Base-by-base conservation (phyloP, 1,140 invertebrate genomes). In the Hyles vespertilio region DNA sequence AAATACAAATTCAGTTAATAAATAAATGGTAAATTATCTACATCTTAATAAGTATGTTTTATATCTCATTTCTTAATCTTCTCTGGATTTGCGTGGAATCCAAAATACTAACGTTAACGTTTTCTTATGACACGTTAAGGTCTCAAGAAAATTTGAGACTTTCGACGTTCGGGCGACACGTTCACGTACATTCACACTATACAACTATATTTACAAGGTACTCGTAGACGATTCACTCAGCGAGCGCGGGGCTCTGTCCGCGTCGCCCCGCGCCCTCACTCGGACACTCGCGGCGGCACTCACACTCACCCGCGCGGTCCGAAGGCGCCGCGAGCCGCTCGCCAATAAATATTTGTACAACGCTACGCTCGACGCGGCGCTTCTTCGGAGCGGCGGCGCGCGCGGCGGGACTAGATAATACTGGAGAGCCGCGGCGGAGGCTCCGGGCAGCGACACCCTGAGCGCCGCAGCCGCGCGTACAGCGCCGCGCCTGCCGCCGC, bases 401-500 rank as follows among this genome's bases (percentile, higher is more conserved):
- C 61, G 68, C 70, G 74, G 76, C 84, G 82, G 79, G 88, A 89
- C 88, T 89, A 89, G 87, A 89, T 90, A 90, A 90, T 90, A 90
- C 87, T 89, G 87, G 84, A 84, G 78, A 77, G 79, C 75, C 74
- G 75, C 73, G 78, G 78, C 78, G 74, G 77, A 64, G 76, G 80
- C 71, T 84, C 74, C 77, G 91, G 85, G 81, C 91, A 92, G 68
- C 89, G 91, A 83, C 91, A 91, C 63, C 92, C 86, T 81, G 90
- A 58, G 74, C 95, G 95, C 68, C 94, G 92, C 52, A 92, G 91
- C 63, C 93, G 91, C 61, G 95, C 94, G 89, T 98, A 97, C 72
- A 94, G 94, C 66, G 92, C 91, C 81, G 96, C 96, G 84, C 94
- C 94, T 53, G 93, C 89, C 59, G 93, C 92, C 64, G 96, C 93